phyloP scores from a whole-genome alignment of 1,140 invertebrate species.

The Drosophila elegans region DNA sequence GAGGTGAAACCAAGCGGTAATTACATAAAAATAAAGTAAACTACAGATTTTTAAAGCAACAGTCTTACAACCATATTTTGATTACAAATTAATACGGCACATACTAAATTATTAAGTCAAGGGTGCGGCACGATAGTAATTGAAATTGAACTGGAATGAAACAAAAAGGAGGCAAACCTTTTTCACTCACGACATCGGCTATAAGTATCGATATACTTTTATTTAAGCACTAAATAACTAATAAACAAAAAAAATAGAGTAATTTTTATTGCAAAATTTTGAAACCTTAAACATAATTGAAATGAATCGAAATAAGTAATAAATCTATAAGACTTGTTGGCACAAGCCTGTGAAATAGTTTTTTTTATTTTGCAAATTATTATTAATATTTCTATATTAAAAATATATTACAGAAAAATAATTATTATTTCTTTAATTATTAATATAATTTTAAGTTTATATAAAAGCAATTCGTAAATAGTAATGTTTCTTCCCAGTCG shows the following conservation, averaged over 20 bases:
- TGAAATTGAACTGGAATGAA: constrained; percentile 15
- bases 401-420: too few relatives aligned
- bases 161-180: background rate
- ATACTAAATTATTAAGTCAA: constrained; percentile 54
- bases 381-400: too few relatives aligned
- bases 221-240: background rate
- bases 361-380: too few relatives aligned
- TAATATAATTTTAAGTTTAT: too few relatives aligned
- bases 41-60: constrained; percentile 29
- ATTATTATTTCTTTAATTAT: too few relatives aligned
- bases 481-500: background rate
- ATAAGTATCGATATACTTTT: constrained; percentile 2
- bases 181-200: constrained; percentile 9
- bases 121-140: constrained; percentile 16
- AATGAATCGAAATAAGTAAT: too few relatives aligned
- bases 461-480: too few relatives aligned
- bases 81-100: constrained; percentile 53
- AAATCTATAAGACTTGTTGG: too few relatives aligned
- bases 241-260: too few relatives aligned
- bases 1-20: constrained; percentile 13
- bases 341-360: too few relatives aligned
- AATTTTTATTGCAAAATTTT: too few relatives aligned
- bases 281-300: too few relatives aligned
- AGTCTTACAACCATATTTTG: constrained; percentile 44
- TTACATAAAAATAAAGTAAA: constrained; percentile 38